These are phyloP conservation scores for Clarias laeviceps DNA, from an alignment of 2,797 vertebrate species.

Conservation along the genomic window DNA sequence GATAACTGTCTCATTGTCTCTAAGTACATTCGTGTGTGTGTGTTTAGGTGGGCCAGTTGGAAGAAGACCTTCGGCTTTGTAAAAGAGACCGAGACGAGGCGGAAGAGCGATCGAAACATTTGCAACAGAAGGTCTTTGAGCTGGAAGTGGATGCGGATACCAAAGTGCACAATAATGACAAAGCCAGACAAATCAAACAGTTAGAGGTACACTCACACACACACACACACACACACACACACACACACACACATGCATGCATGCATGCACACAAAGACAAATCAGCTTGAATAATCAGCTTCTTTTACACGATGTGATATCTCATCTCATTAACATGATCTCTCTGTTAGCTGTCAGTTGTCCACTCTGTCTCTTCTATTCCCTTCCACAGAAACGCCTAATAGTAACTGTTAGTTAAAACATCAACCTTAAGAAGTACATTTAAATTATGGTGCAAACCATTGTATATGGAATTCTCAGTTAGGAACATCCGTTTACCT, in stretches of 20 bases:
- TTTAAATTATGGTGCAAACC: not conserved
- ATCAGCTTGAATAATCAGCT: not conserved
- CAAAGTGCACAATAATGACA: constrained; percentile 80
- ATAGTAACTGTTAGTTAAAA: not conserved
- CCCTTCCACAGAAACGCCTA: not conserved
- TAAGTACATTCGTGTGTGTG: not conserved
- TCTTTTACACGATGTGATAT: not conserved
- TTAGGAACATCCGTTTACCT: too few relatives aligned
- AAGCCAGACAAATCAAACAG: constrained; percentile 82
- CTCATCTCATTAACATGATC: not conserved
- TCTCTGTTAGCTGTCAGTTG: not conserved
- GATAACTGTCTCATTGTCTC: not conserved
- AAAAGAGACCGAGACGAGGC: constrained; percentile 85
- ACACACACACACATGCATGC: not conserved
- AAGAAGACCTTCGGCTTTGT: constrained; percentile 81
- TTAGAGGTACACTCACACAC: constrained; percentile 81
- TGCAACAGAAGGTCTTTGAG: constrained; percentile 83
- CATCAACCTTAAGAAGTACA: not conserved
- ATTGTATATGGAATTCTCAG: not conserved
- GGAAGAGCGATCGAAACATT: constrained; percentile 73
- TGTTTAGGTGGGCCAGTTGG: constrained; percentile 78
- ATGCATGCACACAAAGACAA: not conserved
- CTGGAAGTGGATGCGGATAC: constrained; percentile 84
- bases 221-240: constrained; percentile 12
- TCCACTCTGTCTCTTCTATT: not conserved